Conservation (phyloP, 2,113 vertebrate genomes). For the Oncorhynchus gorbuscha region DNA sequence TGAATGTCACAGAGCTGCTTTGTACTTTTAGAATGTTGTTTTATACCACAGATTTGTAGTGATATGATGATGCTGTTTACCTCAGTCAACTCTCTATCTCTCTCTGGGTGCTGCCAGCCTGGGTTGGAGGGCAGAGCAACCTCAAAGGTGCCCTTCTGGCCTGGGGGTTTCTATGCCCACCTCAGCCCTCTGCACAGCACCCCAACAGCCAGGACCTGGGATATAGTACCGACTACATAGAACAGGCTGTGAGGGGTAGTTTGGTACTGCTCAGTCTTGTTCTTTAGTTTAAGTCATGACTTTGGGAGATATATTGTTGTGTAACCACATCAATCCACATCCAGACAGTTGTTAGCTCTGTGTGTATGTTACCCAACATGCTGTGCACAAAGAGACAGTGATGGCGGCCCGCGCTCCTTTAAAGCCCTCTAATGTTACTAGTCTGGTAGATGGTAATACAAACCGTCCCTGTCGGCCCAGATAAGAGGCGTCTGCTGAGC, state of each 20-base stretch:
- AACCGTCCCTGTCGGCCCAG: constrained; percentile 2
- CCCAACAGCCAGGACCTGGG: neutral
- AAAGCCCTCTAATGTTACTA: constrained; percentile 17
- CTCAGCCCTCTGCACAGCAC: neutral
- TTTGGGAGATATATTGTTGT: neutral
- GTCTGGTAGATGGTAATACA: constrained; percentile 28
- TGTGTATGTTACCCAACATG: no score
- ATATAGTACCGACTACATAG: neutral
- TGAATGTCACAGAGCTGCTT: constrained; percentile 25
- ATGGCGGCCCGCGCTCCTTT: neutral
- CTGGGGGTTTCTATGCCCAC: neutral
- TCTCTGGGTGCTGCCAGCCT: neutral
- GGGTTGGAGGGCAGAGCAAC: neutral
- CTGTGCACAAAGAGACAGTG: constrained; percentile 42
- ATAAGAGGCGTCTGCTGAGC: constrained; percentile 46
- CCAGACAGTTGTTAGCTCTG: no score
- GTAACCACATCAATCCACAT: neutral
- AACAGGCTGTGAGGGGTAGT: no score
- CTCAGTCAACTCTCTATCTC: neutral
- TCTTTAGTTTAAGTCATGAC: no score
- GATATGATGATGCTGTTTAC: neutral
- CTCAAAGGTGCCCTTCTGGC: neutral
- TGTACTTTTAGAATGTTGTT: neutral
- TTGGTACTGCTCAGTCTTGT: no score
- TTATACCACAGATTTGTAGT: neutral